These are phyloP conservation scores for Antidorcas marsupialis DNA, from an alignment of 2,113 vertebrate species.

Conservation along the genomic window DNA sequence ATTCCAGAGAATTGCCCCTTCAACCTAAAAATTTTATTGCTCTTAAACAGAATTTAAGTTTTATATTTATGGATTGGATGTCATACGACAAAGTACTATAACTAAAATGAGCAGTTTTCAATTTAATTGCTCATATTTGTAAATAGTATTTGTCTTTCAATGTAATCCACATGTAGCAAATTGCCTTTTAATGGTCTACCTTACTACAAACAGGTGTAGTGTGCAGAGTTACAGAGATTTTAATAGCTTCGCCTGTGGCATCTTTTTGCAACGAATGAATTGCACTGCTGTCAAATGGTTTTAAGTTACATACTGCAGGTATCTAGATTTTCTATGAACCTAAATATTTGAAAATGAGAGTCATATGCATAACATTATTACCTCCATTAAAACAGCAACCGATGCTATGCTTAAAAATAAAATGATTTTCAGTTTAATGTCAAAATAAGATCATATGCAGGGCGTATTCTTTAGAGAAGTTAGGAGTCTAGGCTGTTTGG, in stretches of 20 bases:
- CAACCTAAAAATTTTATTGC: background rate
- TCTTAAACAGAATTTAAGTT: background rate
- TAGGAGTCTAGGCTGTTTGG: background rate
- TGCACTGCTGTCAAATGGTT: background rate
- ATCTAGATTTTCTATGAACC: background rate
- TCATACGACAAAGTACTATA: background rate
- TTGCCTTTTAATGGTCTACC: constrained; percentile 19
- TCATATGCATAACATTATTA: background rate
- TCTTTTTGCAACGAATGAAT: background rate
- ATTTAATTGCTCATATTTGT: constrained; percentile 37
- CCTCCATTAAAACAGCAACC: background rate
- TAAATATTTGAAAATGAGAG: background rate
- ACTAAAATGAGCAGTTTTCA: background rate
- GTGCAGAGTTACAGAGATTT: background rate
- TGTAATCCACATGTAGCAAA: constrained; percentile 3
- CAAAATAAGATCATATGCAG: background rate
- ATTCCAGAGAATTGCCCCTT: background rate
- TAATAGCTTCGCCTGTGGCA: constrained; percentile 38
- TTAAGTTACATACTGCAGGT: background rate
- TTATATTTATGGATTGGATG: background rate
- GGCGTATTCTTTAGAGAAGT: background rate
- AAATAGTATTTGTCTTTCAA: constrained; percentile 26
- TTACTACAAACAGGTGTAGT: background rate
- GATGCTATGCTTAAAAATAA: background rate
- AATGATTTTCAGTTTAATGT: background rate